Evolutionary conservation across 2,797 vertebrate species (phyloP), one percentile per base, ranked within the genome.

Genomic region (Gadopsis bispinosus): DNA sequence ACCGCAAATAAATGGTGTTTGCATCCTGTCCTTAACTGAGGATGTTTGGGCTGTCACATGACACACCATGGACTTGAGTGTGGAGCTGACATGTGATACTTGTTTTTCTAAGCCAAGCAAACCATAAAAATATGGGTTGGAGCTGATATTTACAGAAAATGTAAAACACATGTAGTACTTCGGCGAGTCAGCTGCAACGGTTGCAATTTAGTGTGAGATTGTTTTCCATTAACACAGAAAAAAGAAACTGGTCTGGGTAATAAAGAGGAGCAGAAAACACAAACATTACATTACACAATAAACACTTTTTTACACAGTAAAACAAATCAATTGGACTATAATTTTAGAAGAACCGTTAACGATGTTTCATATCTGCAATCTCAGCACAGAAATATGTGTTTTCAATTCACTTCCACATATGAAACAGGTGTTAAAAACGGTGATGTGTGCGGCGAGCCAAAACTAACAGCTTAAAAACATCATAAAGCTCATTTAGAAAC

Each of bases 1-100:
- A 79, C 77, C 45, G 22, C 88, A 91, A 92, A 94, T 92, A 90
- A 91, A 90, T 79, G 71, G 26, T 87, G 87, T 90, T 92, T 90
- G 86, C 81, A 91, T 94, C 88, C 88, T 63, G 80, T 83, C 61
- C 61, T 79, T 51, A 48, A 59, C 77, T 22, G 65, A 79, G 83
- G 69, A 83, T 58, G 76, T 86, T 88, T 79, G 7, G 10, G 73
- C 33, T 73, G 17, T 51, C 68, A 54, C 73, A 17, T 67, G 45
- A 85, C 69, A 84, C 60, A 65, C 79, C n/a, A 61, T 29, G 55
- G 66, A 68, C 50, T 26, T 7, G 4, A 22, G 61, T 6, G 51
- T 5, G 11, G 68, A 58, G 60, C 56, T 22, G 80, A 79, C 53
- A 80, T 76, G 12, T 3, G 58, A 80, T 55, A 41, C 11, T 9